These are phyloP conservation scores for Lasiurus borealis DNA, from an alignment of 2,113 vertebrate species.

Conservation along the genomic window DNA sequence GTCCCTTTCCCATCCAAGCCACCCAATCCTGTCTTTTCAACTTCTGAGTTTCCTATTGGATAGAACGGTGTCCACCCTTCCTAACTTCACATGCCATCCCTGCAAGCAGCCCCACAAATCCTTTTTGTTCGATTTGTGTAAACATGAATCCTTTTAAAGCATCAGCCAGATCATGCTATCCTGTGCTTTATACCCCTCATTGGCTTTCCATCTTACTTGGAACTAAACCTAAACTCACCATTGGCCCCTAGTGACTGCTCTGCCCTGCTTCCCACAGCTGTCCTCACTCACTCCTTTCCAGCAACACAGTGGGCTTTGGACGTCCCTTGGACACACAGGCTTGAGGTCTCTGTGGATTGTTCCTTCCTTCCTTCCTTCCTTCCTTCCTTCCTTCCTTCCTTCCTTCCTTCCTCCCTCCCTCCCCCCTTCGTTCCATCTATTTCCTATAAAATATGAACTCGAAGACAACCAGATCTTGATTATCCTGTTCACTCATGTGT, in stretches of 20 bases:
- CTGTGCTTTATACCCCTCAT: background rate
- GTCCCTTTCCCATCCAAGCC: background rate
- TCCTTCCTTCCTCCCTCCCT: background rate
- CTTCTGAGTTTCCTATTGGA: too few species aligned
- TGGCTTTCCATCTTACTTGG: constrained; percentile 1
- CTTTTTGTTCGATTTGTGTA: background rate
- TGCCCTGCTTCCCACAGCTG: too few species aligned
- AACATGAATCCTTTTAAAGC: background rate
- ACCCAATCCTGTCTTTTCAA: background rate
- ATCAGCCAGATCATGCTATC: background rate
- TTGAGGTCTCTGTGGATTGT: background rate
- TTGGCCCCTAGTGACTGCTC: too few species aligned
- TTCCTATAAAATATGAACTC: background rate
- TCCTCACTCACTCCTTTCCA: background rate
- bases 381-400: background rate
- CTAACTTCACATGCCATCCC: background rate
- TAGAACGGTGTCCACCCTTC: background rate
- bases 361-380: background rate
- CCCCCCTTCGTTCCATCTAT: background rate
- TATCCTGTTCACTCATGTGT: too few species aligned
- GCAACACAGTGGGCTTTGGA: background rate
- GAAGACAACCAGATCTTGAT: background rate
- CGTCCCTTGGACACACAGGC: background rate
- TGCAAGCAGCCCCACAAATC: background rate
- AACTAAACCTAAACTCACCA: background rate